These are phyloP conservation scores for Leucoraja erinaceus DNA, from an alignment of 2,113 vertebrate species.

Conservation along the genomic window DNA sequence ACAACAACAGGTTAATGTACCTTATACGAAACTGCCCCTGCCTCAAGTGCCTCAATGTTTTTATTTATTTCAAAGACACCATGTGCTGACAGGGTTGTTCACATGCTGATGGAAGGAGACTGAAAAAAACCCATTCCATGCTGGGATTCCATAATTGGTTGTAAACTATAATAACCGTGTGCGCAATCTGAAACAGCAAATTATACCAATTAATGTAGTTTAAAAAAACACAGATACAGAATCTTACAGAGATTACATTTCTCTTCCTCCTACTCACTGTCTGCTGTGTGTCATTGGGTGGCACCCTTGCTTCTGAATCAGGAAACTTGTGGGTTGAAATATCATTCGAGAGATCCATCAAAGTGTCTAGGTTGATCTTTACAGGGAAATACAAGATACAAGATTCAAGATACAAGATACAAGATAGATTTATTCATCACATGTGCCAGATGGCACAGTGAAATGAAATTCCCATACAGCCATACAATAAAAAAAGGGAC, in stretches of 20 bases:
- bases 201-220: background rate
- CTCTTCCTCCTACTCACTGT: background rate
- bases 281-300: background rate
- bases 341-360: background rate
- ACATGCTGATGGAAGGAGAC: background rate
- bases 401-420: too few relatives aligned
- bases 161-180: background rate
- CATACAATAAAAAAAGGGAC: too few relatives aligned
- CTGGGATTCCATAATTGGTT: background rate
- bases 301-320: background rate
- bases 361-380: background rate
- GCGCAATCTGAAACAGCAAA: background rate
- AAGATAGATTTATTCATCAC: too few relatives aligned
- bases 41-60: background rate
- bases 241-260: background rate
- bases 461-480: too few relatives aligned
- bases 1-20: too few relatives aligned
- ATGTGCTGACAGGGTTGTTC: too few relatives aligned
- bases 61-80: background rate
- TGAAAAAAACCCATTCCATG: too few relatives aligned
- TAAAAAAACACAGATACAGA: background rate
- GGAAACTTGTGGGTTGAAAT: background rate
- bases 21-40: background rate
- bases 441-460: too few relatives aligned
- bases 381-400: too few relatives aligned